A percentile compares a stretch with the other conserved stretches of the same genome.
Evolutionary conservation across 2,113 vertebrate species (phyloP).

Genomic region (Psettodes erumei): DNA sequence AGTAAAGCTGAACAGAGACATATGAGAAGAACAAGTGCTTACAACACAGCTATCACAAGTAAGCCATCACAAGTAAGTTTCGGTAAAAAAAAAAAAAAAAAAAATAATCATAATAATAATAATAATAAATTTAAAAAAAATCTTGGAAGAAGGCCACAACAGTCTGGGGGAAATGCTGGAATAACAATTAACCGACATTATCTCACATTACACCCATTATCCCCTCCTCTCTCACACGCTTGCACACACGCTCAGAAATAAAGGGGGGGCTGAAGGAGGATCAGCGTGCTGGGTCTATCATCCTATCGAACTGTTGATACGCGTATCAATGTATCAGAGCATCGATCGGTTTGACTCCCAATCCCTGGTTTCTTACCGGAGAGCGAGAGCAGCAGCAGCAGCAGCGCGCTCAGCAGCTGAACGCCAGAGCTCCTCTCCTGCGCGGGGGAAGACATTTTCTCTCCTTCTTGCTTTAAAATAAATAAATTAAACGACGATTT

Average conservation of each 20-base stretch:
- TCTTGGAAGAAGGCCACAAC: not conserved
- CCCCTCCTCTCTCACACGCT: not conserved
- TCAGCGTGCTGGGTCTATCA: not conserved
- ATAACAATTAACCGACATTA: conserved; percentile 4
- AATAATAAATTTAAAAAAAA: too few species aligned
- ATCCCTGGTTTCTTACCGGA: conserved; percentile 67
- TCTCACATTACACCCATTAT: conserved; percentile 11
- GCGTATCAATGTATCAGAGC: conserved; percentile 10
- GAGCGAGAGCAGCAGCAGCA: conserved; percentile 69
- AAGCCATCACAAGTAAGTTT: not conserved
- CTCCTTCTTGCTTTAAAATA: conserved; percentile 19
- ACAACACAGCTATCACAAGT: too few species aligned
- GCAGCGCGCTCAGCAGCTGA: conserved; percentile 64
- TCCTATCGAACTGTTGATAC: conserved; percentile 18
- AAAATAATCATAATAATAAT: too few species aligned
- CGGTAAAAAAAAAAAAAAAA: too few species aligned
- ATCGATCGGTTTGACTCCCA: conserved; percentile 20
- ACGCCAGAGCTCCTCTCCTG: conserved; percentile 55
- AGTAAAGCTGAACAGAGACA: conserved; percentile 6
- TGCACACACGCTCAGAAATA: not conserved
- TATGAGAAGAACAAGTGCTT: not conserved
- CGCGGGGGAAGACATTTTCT: conserved; percentile 63
- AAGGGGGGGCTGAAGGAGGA: not conserved
- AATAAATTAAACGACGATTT: too few species aligned
- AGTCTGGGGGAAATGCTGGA: not conserved